Evolutionary conservation across 2,888 invertebrate species (phyloP).

Genomic region (Nomada fucata): DNA sequence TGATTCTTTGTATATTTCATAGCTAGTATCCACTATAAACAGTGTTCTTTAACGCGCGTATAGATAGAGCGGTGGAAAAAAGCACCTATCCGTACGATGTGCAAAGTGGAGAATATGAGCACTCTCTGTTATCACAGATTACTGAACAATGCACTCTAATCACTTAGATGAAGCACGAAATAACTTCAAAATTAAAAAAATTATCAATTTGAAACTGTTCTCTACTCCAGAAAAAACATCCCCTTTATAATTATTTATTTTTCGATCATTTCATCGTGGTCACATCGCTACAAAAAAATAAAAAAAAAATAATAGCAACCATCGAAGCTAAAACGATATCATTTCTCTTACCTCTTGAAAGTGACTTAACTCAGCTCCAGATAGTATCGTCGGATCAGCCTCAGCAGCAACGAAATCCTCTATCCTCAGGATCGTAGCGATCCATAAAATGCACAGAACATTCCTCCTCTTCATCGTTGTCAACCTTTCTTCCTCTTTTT

Average conservation of each 20-base stretch:
- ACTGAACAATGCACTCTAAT: too few species aligned
- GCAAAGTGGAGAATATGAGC: too few species aligned
- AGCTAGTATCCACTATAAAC: not conserved
- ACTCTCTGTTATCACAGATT: too few species aligned
- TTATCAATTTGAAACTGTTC: too few species aligned
- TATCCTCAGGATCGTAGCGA: constrained; percentile 66
- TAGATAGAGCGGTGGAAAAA: not conserved
- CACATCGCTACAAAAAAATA: not conserved
- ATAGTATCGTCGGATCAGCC: constrained; percentile 74
- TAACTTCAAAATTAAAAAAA: too few species aligned
- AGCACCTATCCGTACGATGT: too few species aligned
- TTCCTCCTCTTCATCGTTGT: constrained; percentile 74
- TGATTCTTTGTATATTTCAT: constrained; percentile 13
- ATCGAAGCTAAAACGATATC: not conserved
- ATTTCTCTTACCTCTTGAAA: constrained; percentile 73
- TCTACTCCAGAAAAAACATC: too few species aligned
- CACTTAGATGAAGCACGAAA: too few species aligned
- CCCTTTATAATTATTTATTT: too few species aligned
- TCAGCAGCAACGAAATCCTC: constrained; percentile 70
- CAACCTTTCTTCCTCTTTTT: constrained; percentile 1
- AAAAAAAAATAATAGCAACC: not conserved
- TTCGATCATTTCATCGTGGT: too few species aligned
- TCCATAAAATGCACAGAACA: constrained; percentile 72
- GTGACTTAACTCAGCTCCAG: constrained; percentile 67
- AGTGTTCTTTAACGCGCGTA: not conserved